Evolutionary conservation across 1,140 invertebrate genomes (phyloP).

Genomic region (Cydia strobilella): DNA sequence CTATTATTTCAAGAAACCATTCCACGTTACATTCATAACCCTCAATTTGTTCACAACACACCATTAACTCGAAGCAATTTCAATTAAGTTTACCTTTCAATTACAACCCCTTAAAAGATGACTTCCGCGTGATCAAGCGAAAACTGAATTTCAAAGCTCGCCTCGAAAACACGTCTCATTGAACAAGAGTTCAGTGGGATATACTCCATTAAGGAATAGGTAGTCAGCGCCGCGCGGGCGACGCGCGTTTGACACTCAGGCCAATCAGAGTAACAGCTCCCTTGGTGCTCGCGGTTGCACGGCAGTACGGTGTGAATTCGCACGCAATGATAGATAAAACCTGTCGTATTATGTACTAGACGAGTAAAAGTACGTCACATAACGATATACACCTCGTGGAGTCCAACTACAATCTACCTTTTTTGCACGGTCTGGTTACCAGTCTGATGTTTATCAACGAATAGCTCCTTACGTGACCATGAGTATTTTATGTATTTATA

Average conservation of each 20-base stretch:
- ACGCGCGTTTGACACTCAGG: not conserved
- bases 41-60: not conserved
- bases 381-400: not conserved
- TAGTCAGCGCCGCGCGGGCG: not conserved
- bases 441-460: too few species aligned
- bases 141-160: conserved; percentile 9
- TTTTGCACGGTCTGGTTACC: too few species aligned
- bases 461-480: too few species aligned
- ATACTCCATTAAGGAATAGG: not conserved
- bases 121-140: conserved; percentile 4
- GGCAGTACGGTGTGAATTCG: conserved; percentile 1
- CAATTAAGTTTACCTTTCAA: not conserved
- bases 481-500: too few species aligned
- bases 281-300: not conserved
- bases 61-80: not conserved
- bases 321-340: not conserved
- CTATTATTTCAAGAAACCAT: not conserved
- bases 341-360: not conserved
- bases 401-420: too few species aligned
- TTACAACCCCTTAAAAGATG: not conserved
- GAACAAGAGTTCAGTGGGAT: not conserved
- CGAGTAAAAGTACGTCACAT: not conserved
- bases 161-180: conserved; percentile 10
- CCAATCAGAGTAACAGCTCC: not conserved
- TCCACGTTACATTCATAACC: not conserved